Conservation (phyloP, 2,797 vertebrate species). For the Acipenser transmontanus region DNA sequence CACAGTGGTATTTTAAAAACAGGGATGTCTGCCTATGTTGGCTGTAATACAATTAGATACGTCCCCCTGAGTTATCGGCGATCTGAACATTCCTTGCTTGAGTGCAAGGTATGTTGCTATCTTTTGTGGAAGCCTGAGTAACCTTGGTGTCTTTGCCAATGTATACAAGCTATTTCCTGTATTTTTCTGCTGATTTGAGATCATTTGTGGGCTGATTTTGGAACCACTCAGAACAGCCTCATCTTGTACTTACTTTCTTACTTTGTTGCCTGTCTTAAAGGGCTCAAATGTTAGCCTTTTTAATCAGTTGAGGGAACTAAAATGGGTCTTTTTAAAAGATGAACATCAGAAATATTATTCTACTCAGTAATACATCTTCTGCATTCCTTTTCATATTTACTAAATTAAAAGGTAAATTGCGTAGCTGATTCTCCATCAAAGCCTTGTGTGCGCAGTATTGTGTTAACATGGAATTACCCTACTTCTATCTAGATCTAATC, state of each 20-base stretch:
- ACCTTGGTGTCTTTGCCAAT: constrained; percentile 59
- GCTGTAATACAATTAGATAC: neutral
- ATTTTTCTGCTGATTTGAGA: constrained; percentile 49
- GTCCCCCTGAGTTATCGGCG: constrained; percentile 2
- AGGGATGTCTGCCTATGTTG: neutral
- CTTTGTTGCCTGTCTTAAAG: neutral
- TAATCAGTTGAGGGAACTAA: neutral
- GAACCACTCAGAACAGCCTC: constrained; percentile 35
- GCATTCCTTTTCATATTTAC: no score
- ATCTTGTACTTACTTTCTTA: constrained; percentile 13
- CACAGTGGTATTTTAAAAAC: no score
- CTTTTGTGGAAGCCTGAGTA: constrained; percentile 42
- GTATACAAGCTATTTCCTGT: constrained; percentile 62
- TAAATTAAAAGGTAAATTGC: no score
- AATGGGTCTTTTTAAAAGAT: no score
- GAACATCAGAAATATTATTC: no score
- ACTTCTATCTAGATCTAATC: no score
- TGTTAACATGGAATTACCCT: no score
- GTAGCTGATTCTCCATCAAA: no score
- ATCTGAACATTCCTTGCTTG: constrained; percentile 20
- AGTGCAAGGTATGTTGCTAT: constrained; percentile 17
- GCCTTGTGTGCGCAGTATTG: no score
- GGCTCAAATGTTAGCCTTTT: neutral
- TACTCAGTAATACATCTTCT: no score
- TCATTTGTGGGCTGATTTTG: constrained; percentile 50